Evolutionary conservation across 2,888 invertebrate species (phyloP), one percentile per base, ranked within the genome.

Genomic region (Epirrhoe alternata): DNA sequence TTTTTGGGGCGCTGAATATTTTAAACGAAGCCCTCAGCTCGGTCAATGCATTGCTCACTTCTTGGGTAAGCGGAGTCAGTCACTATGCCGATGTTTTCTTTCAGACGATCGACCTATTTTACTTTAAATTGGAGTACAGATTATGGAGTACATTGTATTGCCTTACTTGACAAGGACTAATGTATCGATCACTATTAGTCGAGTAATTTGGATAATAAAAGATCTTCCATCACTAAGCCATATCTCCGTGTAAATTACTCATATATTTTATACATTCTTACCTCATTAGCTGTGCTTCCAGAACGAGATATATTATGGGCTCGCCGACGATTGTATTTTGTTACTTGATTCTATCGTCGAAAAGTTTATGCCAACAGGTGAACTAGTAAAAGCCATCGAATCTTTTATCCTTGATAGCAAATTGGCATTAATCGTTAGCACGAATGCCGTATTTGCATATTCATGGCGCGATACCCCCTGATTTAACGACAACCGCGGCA

Each of bases 401-500:
- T 69, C 70, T 72, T 82, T 81, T 81, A 82, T 78, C 81, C 77
- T 77, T 71, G 75, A 75, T 74, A 75, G 80, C 77, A 82, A 82
- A 86, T 85, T 80, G 78, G 72, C 78, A 82, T 83, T 83, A 83
- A 85, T 86, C 82, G 84, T 78, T 79, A 77, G 75, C 79, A 79
- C 79, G 78, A 83, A 82, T 83, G 80, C 80, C 74, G 75, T 80
- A 85, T 88, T 85, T 87, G 86, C 88, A 88, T 87, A 87, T 88
- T 87, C 87, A 87, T 85, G 81, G 79, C 82, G 82, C 79, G 80
- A 75, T 79, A 77, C 81, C 82, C 83, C 81, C 81, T 82, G 83
- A 82, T 86, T 84, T 84, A 84, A 85, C 80, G 85, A 83, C 85
- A 81, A 78, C 82, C 82, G 72, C 78, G 75, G 77, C 77, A 80